A percentile compares a stretch with the other conserved stretches of the same genome.
phyloP scores from a whole-genome alignment of 1,140 invertebrate species.

The Vanessa tameamea region DNA sequence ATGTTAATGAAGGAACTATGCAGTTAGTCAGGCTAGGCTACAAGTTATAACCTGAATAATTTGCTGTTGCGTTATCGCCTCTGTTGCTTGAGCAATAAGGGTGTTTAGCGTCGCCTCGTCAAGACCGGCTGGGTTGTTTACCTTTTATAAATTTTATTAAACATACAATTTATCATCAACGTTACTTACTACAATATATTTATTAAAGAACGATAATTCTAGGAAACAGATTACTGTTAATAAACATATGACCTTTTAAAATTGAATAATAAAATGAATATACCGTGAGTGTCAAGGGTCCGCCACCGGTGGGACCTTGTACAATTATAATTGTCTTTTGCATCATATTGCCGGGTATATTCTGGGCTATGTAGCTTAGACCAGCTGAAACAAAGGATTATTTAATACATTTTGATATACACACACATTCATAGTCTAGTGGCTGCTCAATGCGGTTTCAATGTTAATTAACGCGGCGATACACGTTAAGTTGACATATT shows the following conservation, averaged over 20 bases:
- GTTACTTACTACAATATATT: too few species aligned
- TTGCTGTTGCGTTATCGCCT: slow-evolving; percentile 80
- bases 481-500: too few species aligned
- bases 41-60: slow-evolving; percentile 73
- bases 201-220: too few species aligned
- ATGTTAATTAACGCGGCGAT: too few species aligned
- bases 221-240: too few species aligned
- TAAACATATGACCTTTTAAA: background rate
- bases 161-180: too few species aligned
- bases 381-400: slow-evolving; percentile 48
- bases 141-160: slow-evolving; percentile 54
- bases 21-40: slow-evolving; percentile 21
- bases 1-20: slow-evolving; percentile 13
- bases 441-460: too few species aligned
- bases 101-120: slow-evolving; percentile 79
- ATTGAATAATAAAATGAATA: slow-evolving; percentile 30
- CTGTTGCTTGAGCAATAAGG: slow-evolving; percentile 78
- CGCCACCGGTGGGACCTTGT: slow-evolving; percentile 66
- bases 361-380: slow-evolving; percentile 67
- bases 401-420: background rate
- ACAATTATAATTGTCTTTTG: slow-evolving; percentile 80
- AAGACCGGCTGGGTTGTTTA: slow-evolving; percentile 77
- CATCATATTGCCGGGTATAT: slow-evolving; percentile 73
- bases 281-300: slow-evolving; percentile 77
- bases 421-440: background rate